Base-by-base conservation (phyloP, 2,797 vertebrate genomes). In the Cryptoblepharus egeriae region DNA sequence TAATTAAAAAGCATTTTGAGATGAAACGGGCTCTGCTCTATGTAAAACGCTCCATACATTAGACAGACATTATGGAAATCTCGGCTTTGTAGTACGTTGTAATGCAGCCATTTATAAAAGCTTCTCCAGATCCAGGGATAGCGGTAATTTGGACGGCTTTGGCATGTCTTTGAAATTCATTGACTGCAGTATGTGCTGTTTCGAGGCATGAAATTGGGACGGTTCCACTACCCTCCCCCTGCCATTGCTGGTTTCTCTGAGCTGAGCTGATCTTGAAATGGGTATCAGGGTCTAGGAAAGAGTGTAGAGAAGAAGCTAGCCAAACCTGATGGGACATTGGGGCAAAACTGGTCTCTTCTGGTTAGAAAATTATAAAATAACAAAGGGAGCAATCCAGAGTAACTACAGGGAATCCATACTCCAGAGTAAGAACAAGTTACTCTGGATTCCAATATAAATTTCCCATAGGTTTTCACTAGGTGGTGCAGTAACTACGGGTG, bases 1-100 rank as follows among this genome's bases (percentile, higher is more conserved):
- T 95, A 95, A 95, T 95, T 95, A 95, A 94, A 95, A 94, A 93
- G 91, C 94, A 95, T 95, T 95, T 95, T 93, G 92, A 95, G 93
- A 95, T 95, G 93, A 94, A 95, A 94, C 92, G 84, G 86, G 91
- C 88, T 88, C 88, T 89, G 84, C 90, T 92, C 92, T 91, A 87
- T 92, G 92, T 91, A 93, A 92, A 91, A 91, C 88, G 92, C 90
- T 92, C 92, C 92, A 92, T 95, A 94, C 93, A 95, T 94, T 94
- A 94, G 93, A 93, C 93, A 93, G 93, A 90, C 92, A 95, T 94
- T 95, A 95, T 94, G 94, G 92, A 94, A 95, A 95, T 95, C 90
- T 92, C 88, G 85, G 92, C 93, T 93, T 93, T 93, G 93, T 93
- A 90, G 88, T 91, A 60, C 84, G 89, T 91, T 92, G 92, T 93